A percentile compares a stretch with the other conserved stretches of the same genome.
These are phyloP conservation scores for Grus americana DNA, from an alignment of 2,113 vertebrate species.

Conservation along the genomic window DNA sequence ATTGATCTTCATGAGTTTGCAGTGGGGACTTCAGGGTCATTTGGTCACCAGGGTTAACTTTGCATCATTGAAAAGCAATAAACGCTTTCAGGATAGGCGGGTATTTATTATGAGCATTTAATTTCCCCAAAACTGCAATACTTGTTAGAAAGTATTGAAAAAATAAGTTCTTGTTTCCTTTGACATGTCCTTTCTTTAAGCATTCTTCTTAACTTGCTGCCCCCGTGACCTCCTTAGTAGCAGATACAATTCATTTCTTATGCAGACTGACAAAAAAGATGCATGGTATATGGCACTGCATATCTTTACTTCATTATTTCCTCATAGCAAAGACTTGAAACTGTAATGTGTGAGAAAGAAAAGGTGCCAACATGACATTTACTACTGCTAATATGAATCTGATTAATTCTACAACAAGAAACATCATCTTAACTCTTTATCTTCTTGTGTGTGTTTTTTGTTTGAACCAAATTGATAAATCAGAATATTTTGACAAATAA, in stretches of 20 bases:
- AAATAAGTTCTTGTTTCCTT: conserved; percentile 74
- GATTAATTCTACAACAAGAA: conserved; percentile 86
- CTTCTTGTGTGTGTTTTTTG: conserved; percentile 52
- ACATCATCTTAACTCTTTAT: conserved; percentile 83
- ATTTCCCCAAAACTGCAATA: conserved; percentile 60
- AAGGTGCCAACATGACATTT: conserved; percentile 91
- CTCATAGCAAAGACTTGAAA: conserved; percentile 83
- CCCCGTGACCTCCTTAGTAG: conserved; percentile 83
- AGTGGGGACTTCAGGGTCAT: conserved; percentile 11
- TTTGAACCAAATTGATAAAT: conserved; percentile 43
- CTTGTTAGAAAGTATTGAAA: conserved; percentile 57
- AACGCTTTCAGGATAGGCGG: background rate
- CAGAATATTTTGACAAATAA: conserved; percentile 44
- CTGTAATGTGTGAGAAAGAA: conserved; percentile 85
- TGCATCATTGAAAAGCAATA: conserved; percentile 19
- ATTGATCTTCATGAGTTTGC: conserved; percentile 20
- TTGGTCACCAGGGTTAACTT: conserved; percentile 52
- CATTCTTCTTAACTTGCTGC: conserved; percentile 76
- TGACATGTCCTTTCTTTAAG: conserved; percentile 78
- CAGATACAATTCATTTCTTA: conserved; percentile 93
- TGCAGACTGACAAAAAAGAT: conserved; percentile 91
- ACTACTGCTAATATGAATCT: conserved; percentile 91
- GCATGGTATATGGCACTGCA: conserved; percentile 91
- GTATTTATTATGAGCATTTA: conserved; percentile 23
- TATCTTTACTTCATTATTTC: conserved; percentile 94